These are phyloP conservation scores for Cassiopea xamachana DNA, from an alignment of 30 jellyfish, hydroid and myxozoan species.

Conservation along the genomic window DNA sequence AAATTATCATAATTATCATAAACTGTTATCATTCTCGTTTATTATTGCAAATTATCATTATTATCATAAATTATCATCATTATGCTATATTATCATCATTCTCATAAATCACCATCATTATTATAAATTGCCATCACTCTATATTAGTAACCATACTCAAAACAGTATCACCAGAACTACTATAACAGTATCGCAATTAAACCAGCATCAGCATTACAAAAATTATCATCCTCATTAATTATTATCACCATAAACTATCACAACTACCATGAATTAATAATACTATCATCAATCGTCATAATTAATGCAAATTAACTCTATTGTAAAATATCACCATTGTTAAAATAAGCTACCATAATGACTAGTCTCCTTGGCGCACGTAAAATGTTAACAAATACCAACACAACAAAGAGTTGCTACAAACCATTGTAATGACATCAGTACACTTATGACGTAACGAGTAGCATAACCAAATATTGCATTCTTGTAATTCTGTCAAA, in stretches of 20 bases:
- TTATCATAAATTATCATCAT: no score
- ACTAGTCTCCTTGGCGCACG: no score
- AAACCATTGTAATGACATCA: slow-evolving; percentile 52
- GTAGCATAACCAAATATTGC: slow-evolving; percentile 58
- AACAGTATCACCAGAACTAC: not conserved
- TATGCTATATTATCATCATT: no score
- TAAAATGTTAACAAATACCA: not conserved
- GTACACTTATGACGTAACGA: slow-evolving; percentile 10
- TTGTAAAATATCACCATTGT: no score
- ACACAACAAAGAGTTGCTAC: not conserved
- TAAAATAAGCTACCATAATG: no score
- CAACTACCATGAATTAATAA: not conserved
- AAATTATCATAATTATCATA: no score
- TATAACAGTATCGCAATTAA: not conserved
- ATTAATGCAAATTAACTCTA: no score
- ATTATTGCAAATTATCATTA: no score
- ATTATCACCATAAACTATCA: not conserved
- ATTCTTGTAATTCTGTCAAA: slow-evolving; percentile 27
- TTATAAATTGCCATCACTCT: no score
- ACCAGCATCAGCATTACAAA: not conserved
- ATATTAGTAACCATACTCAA: no score
- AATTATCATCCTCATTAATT: not conserved
- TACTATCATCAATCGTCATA: not conserved
- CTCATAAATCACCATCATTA: no score
- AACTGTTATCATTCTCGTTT: no score